These are phyloP conservation scores for Plebejus argus DNA, from an alignment of 2,888 invertebrate species.

Conservation along the genomic window DNA sequence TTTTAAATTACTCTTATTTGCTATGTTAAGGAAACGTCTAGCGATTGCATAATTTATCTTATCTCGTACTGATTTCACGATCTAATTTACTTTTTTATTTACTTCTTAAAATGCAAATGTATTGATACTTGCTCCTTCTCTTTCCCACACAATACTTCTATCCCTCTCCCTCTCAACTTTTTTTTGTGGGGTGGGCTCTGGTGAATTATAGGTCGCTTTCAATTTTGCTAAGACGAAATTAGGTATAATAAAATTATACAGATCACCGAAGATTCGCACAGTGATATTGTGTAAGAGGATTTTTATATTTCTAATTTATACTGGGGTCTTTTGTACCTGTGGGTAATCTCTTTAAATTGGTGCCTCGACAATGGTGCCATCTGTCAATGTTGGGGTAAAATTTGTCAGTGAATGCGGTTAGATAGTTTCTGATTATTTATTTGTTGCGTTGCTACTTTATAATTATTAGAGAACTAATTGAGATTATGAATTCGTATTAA, in stretches of 20 bases:
- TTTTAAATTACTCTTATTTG: neutral
- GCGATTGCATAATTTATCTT: conserved; percentile 37
- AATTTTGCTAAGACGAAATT: conserved; percentile 59
- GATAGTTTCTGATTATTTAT: conserved; percentile 12
- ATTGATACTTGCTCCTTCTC: conserved; percentile 57
- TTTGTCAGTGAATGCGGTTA: neutral
- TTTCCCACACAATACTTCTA: conserved; percentile 42
- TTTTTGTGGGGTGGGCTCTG: conserved; percentile 7
- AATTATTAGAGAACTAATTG: neutral
- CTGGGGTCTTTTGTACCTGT: conserved; percentile 56
- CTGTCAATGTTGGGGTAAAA: conserved; percentile 38
- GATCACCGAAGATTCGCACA: conserved; percentile 53
- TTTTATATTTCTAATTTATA: conserved; percentile 55
- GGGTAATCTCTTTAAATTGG: conserved; percentile 54
- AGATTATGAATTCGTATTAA: neutral
- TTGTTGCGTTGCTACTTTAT: neutral
- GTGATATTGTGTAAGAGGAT: conserved; percentile 58
- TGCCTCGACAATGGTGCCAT: conserved; percentile 39
- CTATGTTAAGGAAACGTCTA: neutral
- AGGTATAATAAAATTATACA: conserved; percentile 77
- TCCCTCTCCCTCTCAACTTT: conserved; percentile 45
- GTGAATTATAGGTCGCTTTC: conserved; percentile 55
- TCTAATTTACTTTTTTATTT: conserved; percentile 56
- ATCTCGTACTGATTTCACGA: conserved; percentile 44
- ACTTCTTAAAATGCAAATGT: conserved; percentile 60